A percentile compares a stretch with the other conserved stretches of the same genome.
Evolutionary conservation across 2,888 invertebrate genomes (phyloP).

Genomic region (Epistrophe grossulariae): DNA sequence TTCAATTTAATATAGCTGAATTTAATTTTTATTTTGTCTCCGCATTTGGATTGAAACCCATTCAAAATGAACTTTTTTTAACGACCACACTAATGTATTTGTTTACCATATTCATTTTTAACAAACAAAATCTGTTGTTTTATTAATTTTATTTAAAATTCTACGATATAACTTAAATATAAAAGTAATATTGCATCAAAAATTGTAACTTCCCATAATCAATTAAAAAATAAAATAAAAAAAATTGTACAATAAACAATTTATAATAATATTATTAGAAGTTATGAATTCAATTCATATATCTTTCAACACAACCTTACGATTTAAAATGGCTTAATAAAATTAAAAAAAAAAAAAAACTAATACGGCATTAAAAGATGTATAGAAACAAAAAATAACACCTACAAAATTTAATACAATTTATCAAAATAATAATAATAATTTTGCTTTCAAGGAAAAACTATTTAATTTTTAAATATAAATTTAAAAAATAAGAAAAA

Average conservation of each 20-base stretch:
- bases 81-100: no score
- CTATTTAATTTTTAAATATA: conserved; percentile 26
- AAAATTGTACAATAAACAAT: conserved; percentile 55
- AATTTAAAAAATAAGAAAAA: conserved; percentile 24
- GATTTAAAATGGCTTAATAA: conserved; percentile 67
- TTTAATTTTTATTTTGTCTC: no score
- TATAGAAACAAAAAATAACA: conserved; percentile 20
- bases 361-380: not conserved
- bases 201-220: conserved; percentile 55
- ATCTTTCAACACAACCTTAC: conserved; percentile 63
- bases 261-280: conserved; percentile 43
- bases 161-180: conserved; percentile 45
- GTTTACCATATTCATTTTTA: no score
- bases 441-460: not conserved
- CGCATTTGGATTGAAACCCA: no score
- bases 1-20: no score
- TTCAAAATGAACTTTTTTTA: no score
- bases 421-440: not conserved
- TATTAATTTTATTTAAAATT: conserved; percentile 27
- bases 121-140: no score
- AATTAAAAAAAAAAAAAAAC: not conserved
- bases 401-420: conserved; percentile 4
- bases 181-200: conserved; percentile 52
- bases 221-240: conserved; percentile 12
- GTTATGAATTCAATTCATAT: conserved; percentile 59